A percentile compares a stretch with the other conserved stretches of the same genome.
phyloP scores from a whole-genome alignment of 2,797 vertebrate genomes.

The Arnoldichthys spilopterus region DNA sequence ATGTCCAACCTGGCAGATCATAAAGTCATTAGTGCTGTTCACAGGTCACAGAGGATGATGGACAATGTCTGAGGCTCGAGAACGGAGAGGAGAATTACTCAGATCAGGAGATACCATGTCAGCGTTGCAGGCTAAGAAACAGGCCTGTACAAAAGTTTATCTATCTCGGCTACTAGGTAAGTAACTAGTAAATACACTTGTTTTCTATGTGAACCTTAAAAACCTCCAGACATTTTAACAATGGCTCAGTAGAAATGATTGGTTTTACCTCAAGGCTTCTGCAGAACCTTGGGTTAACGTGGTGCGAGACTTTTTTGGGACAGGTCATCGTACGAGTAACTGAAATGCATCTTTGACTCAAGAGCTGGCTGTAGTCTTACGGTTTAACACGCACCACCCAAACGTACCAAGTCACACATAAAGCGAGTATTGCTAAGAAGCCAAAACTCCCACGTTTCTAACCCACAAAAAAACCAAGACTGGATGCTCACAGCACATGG shows the following conservation, averaged over 20 bases:
- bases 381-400: conserved; percentile 29
- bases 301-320: conserved; percentile 26
- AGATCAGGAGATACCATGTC: conserved; percentile 16
- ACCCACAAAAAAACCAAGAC: conserved; percentile 9
- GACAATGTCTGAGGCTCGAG: conserved; percentile 36
- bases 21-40: conserved; percentile 49
- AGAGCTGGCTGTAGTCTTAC: background rate
- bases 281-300: background rate
- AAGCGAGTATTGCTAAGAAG: conserved; percentile 38
- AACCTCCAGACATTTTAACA: too few species aligned
- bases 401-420: conserved; percentile 18
- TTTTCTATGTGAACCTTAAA: too few species aligned
- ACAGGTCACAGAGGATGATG: conserved; percentile 45
- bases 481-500: conserved; percentile 26
- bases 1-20: conserved; percentile 43
- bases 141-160: too few species aligned
- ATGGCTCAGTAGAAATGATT: background rate
- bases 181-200: too few species aligned
- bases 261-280: background rate
- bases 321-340: conserved; percentile 5
- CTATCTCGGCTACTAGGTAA: too few species aligned
- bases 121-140: background rate
- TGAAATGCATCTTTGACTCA: conserved; percentile 12
- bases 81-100: conserved; percentile 22
- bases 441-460: conserved; percentile 40